These are phyloP conservation scores for Elephas maximus DNA, from an alignment of 2,113 vertebrate species.

Conservation along the genomic window DNA sequence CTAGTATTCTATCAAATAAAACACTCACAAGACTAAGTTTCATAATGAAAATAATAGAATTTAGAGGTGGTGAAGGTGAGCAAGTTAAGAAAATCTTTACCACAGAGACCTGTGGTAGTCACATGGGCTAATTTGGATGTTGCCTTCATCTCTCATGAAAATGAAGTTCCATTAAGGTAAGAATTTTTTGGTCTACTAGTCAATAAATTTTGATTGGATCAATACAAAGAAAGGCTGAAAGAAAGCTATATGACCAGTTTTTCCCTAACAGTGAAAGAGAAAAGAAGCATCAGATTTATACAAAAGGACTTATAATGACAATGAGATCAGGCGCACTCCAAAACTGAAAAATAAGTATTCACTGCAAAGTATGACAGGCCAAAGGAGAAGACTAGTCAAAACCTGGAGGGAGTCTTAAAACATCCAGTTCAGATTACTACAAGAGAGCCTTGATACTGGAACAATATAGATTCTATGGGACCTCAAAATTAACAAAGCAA, in stretches of 20 bases:
- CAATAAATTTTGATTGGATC: background rate
- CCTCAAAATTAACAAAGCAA: background rate
- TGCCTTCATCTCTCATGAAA: background rate
- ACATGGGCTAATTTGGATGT: background rate
- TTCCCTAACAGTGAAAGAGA: background rate
- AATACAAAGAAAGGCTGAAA: background rate
- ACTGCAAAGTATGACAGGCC: background rate
- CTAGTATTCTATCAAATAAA: slow-evolving; percentile 14
- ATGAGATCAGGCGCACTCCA: background rate
- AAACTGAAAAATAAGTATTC: background rate
- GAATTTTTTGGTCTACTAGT: background rate
- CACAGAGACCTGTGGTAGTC: background rate
- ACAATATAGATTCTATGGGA: background rate
- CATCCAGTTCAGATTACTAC: background rate
- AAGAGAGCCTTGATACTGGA: background rate
- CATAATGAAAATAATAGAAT: background rate
- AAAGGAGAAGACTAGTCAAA: background rate
- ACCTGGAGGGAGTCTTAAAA: background rate
- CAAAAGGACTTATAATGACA: background rate
- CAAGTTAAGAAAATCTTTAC: background rate
- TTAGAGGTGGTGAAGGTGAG: background rate
- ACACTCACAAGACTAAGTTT: background rate
- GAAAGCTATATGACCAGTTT: background rate
- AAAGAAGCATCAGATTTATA: background rate
- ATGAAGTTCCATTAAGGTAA: background rate